Base-by-base conservation (phyloP, 2,113 vertebrate genomes). In the Melanerpes formicivorus region DNA sequence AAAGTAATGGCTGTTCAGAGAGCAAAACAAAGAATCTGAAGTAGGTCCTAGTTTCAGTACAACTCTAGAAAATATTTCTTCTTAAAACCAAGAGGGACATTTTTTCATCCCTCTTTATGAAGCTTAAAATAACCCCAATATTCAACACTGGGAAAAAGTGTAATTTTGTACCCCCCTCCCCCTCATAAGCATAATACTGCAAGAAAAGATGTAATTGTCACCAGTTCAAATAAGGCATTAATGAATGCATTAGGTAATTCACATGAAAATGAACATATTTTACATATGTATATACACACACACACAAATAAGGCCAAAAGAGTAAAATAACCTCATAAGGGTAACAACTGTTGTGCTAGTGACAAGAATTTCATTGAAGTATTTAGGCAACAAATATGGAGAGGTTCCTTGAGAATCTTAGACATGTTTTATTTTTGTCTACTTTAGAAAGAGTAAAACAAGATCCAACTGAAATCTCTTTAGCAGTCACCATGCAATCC, bases 151-250 rank as follows among this genome's bases (percentile, higher is more conserved):
- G 25, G 87, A 84, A 85, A 87, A 54, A 52, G 3, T 23, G 22
- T 9, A 75, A 14, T 9, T 52, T 82, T 46, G 79, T 9, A 5
- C 34, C 8, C 23, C 6, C 48, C 18, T 59, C 46, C 34, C 37
- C 11, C 40, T 10, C 11, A 42, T 16, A 80, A 26, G 77, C 18
- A n/a, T 1, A 87, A 62, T 8, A 69, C 73, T 42, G 15, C 21
- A 90, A 83, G 54, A 72, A 81, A 87, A 65, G 34, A 46, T 80
- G 23, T 54, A 62, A 72, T 17, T 78, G 14, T 26, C 60, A 80
- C 14, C 37, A 86, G 30, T 48, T 95, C 66, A 92, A 80, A 69
- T 34, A 92, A 84, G 63, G 59, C 70, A 95, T 69, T 80, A 80
- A 73, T 59, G 54, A 90, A 75, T 66, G 34, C 42, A 87, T 23